Evolutionary conservation across 2,888 invertebrate genomes (phyloP).

Genomic region (Pristionchus japonicus): DNA sequence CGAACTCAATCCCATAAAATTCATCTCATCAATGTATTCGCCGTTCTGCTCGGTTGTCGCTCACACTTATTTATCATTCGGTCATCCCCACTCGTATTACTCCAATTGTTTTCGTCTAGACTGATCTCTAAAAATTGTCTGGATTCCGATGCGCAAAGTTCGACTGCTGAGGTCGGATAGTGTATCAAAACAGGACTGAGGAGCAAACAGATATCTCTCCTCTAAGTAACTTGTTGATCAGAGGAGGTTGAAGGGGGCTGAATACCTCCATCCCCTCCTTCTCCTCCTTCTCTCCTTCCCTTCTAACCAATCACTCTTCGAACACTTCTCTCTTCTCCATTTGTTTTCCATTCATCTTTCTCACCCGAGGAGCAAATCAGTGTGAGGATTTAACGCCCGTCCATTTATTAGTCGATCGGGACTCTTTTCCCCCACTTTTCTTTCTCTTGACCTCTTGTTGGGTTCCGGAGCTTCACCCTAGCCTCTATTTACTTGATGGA

Average conservation of each 20-base stretch:
- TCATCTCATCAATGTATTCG: too few species aligned
- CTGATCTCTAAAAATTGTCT: neutral
- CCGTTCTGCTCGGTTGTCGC: too few species aligned
- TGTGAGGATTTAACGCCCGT: neutral
- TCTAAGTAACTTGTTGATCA: neutral
- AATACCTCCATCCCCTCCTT: neutral
- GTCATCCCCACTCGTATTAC: too few species aligned
- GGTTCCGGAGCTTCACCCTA: too few species aligned
- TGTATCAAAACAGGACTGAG: slow-evolving; percentile 22
- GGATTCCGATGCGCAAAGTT: neutral
- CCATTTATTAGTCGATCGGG: slow-evolving; percentile 13
- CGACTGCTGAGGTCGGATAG: neutral
- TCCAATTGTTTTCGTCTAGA: neutral
- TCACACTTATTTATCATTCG: too few species aligned
- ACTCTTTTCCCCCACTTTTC: neutral
- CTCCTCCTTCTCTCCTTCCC: neutral
- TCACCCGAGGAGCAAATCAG: neutral
- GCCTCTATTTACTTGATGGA: neutral
- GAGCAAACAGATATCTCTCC: neutral
- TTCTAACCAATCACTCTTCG: neutral
- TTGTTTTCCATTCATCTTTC: slow-evolving; percentile 38
- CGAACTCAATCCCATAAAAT: too few species aligned
- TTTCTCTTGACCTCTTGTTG: neutral
- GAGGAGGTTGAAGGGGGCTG: neutral
- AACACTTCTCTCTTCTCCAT: slow-evolving; percentile 1